Conservation (phyloP, 2,888 invertebrate species). For the Formica aserva region DNA sequence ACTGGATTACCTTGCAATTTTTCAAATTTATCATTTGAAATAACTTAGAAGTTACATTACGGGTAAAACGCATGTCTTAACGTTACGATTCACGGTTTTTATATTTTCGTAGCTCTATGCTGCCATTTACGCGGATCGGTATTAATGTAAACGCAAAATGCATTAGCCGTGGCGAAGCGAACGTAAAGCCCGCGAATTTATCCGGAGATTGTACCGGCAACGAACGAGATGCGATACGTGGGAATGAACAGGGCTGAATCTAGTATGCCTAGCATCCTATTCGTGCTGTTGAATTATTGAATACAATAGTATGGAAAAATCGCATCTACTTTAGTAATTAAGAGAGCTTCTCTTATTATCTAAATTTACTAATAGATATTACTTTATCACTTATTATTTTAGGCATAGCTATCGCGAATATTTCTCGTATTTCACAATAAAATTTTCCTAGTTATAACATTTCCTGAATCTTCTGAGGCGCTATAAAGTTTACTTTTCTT, state of each 20-base stretch:
- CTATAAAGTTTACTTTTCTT: slow-evolving; percentile 12
- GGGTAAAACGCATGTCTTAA: slow-evolving; percentile 26
- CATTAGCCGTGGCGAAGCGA: slow-evolving; percentile 37
- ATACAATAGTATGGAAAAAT: slow-evolving; percentile 6
- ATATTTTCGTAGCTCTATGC: slow-evolving; percentile 37
- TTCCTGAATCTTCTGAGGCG: background rate
- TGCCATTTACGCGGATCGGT: slow-evolving; percentile 51
- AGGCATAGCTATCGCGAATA: background rate
- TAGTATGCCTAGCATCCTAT: slow-evolving; percentile 11
- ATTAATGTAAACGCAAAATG: slow-evolving; percentile 54
- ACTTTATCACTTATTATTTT: background rate
- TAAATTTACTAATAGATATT: background rate
- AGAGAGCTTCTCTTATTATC: background rate
- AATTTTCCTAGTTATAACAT: background rate
- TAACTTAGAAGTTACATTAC: slow-evolving; percentile 31
- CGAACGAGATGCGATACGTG: slow-evolving; percentile 29
- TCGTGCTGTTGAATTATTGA: background rate
- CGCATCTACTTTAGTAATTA: background rate
- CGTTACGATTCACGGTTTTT: slow-evolving; percentile 43
- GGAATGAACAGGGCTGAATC: slow-evolving; percentile 37
- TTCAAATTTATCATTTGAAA: slow-evolving; percentile 10
- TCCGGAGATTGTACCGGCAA: slow-evolving; percentile 18
- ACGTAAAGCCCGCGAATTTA: slow-evolving; percentile 51
- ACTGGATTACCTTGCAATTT: background rate
- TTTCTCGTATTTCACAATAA: background rate